Evolutionary conservation across 37 sponge, comb jelly and placozoan genomes (phyloP), one percentile per base, ranked within the genome.

Genomic region (Halichondria panicea): DNA sequence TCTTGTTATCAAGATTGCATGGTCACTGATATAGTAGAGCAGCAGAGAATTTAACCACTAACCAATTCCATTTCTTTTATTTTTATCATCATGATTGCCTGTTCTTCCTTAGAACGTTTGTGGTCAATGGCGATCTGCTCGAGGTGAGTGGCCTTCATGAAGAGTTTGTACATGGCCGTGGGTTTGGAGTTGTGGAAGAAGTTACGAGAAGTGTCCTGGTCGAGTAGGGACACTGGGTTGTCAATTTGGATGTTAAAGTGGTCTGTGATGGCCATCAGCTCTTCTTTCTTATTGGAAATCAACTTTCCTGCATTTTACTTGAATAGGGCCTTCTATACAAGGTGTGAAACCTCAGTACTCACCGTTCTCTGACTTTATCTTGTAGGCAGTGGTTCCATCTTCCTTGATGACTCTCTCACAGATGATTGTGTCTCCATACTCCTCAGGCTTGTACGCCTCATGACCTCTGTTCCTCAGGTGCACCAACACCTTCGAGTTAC

Each of bases 91-190:
- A 88, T 85, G n/a, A 81, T 44, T 34, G 53, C 48, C 46, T 89
- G 84, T 25, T 88, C 63, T 37, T 93, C 87, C 40, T 86, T 61
- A 2, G 84, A 74, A 22, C 57, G 43, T 46, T 88, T 87, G 52
- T 88, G 91, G 77, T 98, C 92, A 0, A 52, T 66, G 4, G 68
- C 70, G 55, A 98, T 94, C 74, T 83, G 84, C 58, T 98, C 99
- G 78, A 98, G 83, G 42, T 89, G 99, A 2, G 99, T 98, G 63
- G 94, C 94, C 74, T 91, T 93, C 91, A 98, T 91, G 74, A 98
- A 98, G 42, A 98, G 86, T 88, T 93, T 86, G 79, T 91, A 98
- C 68, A 91, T 95, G 61, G 68, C 75, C 2, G 36, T 35, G 2
- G 93, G 88, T 31, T 86, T 84, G 28, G 77, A 80, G 61, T 76